phyloP scores from a whole-genome alignment of 2,888 invertebrate genomes.

The Cyaniris semiargus region DNA sequence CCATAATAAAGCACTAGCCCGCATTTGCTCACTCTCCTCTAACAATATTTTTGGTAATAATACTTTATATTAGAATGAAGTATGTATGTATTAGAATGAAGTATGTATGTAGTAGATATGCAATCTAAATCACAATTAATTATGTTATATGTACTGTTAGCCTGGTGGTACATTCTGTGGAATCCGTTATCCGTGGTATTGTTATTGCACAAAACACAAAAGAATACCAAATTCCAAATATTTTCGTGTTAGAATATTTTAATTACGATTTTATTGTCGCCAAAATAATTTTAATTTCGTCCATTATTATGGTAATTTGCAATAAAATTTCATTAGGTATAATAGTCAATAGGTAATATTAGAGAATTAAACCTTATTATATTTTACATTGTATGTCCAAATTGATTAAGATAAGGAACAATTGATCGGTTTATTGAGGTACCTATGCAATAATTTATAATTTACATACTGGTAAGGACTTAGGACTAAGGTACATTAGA shows the following conservation, averaged over 20 bases:
- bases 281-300: background rate
- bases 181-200: background rate
- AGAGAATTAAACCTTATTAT: background rate
- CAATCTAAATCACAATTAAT: background rate
- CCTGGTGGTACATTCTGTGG: background rate
- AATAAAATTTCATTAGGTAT: background rate
- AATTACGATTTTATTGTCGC: background rate
- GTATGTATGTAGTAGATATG: slow-evolving; percentile 9
- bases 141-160: background rate
- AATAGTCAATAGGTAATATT: background rate
- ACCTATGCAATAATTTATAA: background rate
- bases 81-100: background rate
- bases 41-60: background rate
- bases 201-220: slow-evolving; percentile 1
- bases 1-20: too few species aligned
- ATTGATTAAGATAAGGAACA: background rate
- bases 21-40: too few species aligned
- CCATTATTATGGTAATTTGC: slow-evolving; percentile 9
- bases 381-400: background rate
- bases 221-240: background rate
- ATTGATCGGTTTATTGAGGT: background rate
- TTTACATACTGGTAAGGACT: too few species aligned
- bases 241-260: background rate
- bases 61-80: too few species aligned
- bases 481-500: too few species aligned